A percentile compares a stretch with the other conserved stretches of the same genome.
phyloP scores from a whole-genome alignment of 2,888 invertebrate genomes.

The Acanthosepion esculentum region DNA sequence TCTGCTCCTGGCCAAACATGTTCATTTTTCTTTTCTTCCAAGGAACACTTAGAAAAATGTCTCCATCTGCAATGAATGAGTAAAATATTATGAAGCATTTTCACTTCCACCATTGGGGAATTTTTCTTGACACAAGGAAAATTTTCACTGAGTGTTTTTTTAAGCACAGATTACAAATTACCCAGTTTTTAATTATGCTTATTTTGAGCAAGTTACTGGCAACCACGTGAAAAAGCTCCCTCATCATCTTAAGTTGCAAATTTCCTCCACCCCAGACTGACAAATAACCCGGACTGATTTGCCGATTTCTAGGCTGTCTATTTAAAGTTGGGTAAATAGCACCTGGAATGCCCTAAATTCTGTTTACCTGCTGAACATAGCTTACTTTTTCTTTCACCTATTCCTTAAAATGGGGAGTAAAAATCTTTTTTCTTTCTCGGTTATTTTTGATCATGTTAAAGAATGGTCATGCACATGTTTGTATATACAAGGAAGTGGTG shows the following conservation, averaged over 20 bases:
- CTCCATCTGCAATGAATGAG: no score
- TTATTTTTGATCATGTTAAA: not conserved
- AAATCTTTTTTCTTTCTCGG: not conserved
- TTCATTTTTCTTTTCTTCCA: not conserved
- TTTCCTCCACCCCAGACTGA: no score
- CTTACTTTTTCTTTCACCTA: not conserved
- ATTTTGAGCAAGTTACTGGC: not conserved
- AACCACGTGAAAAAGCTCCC: not conserved
- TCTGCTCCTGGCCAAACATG: not conserved
- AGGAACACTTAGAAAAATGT: not conserved
- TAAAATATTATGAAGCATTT: no score
- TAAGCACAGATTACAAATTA: no score
- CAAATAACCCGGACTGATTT: no score
- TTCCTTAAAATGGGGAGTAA: not conserved
- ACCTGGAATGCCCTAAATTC: not conserved
- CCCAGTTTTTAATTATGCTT: not conserved
- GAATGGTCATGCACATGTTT: not conserved
- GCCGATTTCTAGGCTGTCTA: no score
- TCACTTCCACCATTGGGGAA: no score
- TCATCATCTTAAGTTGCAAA: not conserved
- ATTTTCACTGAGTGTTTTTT: no score
- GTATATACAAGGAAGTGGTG: no score
- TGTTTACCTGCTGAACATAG: constrained; percentile 2
- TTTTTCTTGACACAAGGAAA: no score
- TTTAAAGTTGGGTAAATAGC: no score